Evolutionary conservation across 2,888 invertebrate species (phyloP).

Genomic region (Watsonalla cultraria): DNA sequence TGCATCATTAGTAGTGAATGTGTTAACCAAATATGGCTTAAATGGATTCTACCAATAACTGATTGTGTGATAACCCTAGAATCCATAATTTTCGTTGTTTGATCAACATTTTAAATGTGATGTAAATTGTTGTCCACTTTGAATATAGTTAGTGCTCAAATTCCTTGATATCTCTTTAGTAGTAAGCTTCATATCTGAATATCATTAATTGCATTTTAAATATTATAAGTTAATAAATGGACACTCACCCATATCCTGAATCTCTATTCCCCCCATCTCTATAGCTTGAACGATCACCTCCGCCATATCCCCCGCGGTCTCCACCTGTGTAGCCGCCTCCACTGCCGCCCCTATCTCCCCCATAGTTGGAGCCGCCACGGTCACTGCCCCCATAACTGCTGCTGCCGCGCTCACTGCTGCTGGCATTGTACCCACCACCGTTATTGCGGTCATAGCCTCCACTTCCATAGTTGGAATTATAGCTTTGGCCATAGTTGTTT

Average conservation of each 20-base stretch:
- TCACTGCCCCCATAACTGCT: slow-evolving; percentile 44
- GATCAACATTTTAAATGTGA: too few relatives aligned
- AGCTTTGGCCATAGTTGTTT: slow-evolving; percentile 56
- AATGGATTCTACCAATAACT: too few relatives aligned
- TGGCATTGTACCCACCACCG: slow-evolving; percentile 26
- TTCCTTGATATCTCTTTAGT: too few relatives aligned
- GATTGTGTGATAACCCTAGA: too few relatives aligned
- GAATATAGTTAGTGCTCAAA: too few relatives aligned
- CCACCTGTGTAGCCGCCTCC: slow-evolving; percentile 59
- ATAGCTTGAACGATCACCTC: slow-evolving; percentile 69
- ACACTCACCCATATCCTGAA: slow-evolving; percentile 80
- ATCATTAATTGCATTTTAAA: too few relatives aligned
- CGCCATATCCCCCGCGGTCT: slow-evolving; percentile 68
- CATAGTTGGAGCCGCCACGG: slow-evolving; percentile 56
- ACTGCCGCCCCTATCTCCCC: slow-evolving; percentile 47
- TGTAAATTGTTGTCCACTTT: too few relatives aligned
- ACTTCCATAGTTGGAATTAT: slow-evolving; percentile 38
- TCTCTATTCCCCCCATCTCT: slow-evolving; percentile 80
- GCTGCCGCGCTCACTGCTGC: slow-evolving; percentile 32
- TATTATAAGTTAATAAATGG: neutral
- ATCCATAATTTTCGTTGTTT: too few relatives aligned
- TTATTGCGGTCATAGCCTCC: slow-evolving; percentile 40
- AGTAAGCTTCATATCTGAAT: too few relatives aligned
- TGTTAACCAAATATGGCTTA: too few relatives aligned
- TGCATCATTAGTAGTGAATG: too few relatives aligned